phyloP scores from a whole-genome alignment of 2,797 vertebrate species.

The Thalassophryne amazonica region DNA sequence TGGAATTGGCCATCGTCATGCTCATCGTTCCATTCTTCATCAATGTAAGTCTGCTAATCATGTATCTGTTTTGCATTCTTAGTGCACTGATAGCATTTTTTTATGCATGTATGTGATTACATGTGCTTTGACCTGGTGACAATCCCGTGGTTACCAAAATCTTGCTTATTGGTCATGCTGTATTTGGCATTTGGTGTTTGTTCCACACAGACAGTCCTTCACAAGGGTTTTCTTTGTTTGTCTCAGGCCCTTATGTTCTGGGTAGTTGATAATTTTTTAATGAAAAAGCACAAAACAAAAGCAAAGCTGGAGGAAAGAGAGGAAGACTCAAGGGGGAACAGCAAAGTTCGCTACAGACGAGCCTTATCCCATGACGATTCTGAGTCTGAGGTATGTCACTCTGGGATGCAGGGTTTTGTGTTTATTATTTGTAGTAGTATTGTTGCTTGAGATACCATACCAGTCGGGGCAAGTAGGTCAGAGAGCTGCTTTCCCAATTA shows the following conservation, averaged over 20 bases:
- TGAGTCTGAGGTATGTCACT: constrained; percentile 87
- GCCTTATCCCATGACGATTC: constrained; percentile 96
- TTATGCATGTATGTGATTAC: too few relatives aligned
- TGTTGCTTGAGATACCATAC: background rate
- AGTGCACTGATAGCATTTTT: too few relatives aligned
- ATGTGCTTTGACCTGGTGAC: too few relatives aligned
- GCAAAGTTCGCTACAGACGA: constrained; percentile 94
- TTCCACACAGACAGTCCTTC: background rate
- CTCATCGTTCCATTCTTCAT: constrained; percentile 99
- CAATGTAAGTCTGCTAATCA: constrained; percentile 85
- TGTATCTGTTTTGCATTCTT: background rate
- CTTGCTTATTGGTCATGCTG: background rate
- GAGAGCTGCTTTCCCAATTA: too few relatives aligned
- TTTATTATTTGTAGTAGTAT: background rate
- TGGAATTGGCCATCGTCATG: constrained; percentile 98
- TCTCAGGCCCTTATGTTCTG: constrained; percentile 99
- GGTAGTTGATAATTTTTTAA: constrained; percentile 98
- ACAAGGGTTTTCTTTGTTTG: too few relatives aligned
- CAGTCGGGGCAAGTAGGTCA: too few relatives aligned
- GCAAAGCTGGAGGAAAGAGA: constrained; percentile 95
- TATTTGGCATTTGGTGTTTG: too few relatives aligned
- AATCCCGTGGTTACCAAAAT: background rate
- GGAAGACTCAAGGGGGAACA: constrained; percentile 88
- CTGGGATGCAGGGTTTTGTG: too few relatives aligned
- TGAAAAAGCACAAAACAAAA: constrained; percentile 99